phyloP scores from a whole-genome alignment of 2,797 vertebrate species.

The Chloroceryle inda region DNA sequence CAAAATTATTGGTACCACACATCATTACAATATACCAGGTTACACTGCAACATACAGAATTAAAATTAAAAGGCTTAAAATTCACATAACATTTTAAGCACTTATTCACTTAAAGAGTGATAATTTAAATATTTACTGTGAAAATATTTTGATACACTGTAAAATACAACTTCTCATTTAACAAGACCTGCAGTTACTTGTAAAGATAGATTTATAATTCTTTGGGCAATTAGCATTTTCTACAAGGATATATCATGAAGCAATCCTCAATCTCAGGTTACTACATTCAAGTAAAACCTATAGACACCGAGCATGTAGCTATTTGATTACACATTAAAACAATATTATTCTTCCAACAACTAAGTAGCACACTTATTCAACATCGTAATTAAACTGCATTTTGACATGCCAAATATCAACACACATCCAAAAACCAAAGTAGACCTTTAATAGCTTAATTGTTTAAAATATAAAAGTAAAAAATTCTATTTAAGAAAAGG shows the following conservation, averaged over 20 bases:
- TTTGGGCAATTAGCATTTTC: conserved; percentile 44
- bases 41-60: not conserved
- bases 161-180: conserved; percentile 47
- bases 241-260: conserved; percentile 43
- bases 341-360: conserved; percentile 40
- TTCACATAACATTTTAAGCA: conserved; percentile 16
- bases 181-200: conserved; percentile 28
- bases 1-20: not conserved
- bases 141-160: conserved; percentile 35
- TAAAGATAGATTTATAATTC: conserved; percentile 5
- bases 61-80: conserved; percentile 6
- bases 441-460: conserved; percentile 70
- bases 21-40: not conserved
- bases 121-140: conserved; percentile 37
- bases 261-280: conserved; percentile 36
- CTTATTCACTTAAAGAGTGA: not conserved
- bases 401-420: conserved; percentile 60
- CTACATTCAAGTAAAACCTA: not conserved
- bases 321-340: conserved; percentile 40
- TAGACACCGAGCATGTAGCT: conserved; percentile 7
- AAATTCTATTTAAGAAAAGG: conserved; percentile 21
- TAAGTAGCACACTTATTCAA: conserved; percentile 33
- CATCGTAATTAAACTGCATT: conserved; percentile 54
- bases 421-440: conserved; percentile 66
- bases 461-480: conserved; percentile 72